phyloP scores from a whole-genome alignment of 2,888 invertebrate genomes.

The Xiphydria camelus region DNA sequence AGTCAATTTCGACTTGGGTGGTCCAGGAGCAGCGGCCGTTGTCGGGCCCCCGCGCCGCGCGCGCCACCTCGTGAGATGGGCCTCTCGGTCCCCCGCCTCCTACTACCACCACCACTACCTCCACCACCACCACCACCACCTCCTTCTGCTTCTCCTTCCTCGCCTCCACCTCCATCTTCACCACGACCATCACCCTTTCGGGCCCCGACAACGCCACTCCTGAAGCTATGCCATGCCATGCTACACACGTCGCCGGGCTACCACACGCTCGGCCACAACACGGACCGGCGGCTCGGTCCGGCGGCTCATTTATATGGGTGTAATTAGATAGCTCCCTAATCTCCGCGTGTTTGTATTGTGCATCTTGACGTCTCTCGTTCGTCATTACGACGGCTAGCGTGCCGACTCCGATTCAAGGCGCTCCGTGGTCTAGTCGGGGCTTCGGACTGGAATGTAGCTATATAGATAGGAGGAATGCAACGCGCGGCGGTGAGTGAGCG shows the following conservation, averaged over 20 bases:
- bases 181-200: background rate
- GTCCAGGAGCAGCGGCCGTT: constrained; percentile 49
- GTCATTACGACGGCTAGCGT: constrained; percentile 29
- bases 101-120: constrained; percentile 14
- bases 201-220: constrained; percentile 1
- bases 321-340: constrained; percentile 48
- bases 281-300: background rate
- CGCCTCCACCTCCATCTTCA: constrained; percentile 14
- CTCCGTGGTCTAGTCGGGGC: too few species aligned
- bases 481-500: too few species aligned
- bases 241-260: too few species aligned
- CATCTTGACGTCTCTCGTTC: constrained; percentile 29
- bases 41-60: constrained; percentile 52
- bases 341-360: constrained; percentile 30
- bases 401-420: constrained; percentile 17
- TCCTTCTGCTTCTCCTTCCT: constrained; percentile 9
- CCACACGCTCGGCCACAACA: background rate
- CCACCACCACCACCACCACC: constrained; percentile 15
- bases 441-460: too few species aligned
- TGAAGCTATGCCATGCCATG: constrained; percentile 3
- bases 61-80: constrained; percentile 50
- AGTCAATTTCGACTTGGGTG: constrained; percentile 57
- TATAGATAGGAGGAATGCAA: too few species aligned
- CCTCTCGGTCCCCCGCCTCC: constrained; percentile 3
- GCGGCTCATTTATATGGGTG: constrained; percentile 47